Evolutionary conservation across 2,888 invertebrate species (phyloP), one percentile per base, ranked within the genome.

Genomic region (Holacanthella duospinosa): DNA sequence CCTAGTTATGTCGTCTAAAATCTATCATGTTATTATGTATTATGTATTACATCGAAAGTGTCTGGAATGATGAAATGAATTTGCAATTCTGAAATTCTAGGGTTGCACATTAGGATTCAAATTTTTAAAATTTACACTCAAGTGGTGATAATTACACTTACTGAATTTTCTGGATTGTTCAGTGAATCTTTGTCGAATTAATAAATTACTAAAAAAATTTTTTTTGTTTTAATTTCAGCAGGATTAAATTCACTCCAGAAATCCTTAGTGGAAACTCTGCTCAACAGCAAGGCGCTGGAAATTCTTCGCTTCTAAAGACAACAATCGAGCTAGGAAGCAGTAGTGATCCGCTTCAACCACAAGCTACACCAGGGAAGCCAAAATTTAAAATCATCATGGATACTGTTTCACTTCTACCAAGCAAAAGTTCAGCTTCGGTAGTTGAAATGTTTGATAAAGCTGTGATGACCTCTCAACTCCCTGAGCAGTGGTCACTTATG

Each of bases 361-460:
- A 63, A 1, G 54, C 64, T 19, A 67, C 66, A 21, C 65, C 71
- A n/a, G 66, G 61, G 2, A 64, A 64, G 29, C 59, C 61, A n/a
- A 64, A 65, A 36, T 70, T 65, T 62, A 72, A 70, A 57, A 57
- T 64, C 24, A 36, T 61, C 4, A 62, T 64, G 29, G 66, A 60
- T 43, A 61, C 66, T 12, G 19, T 65, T 26, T 56, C 64, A 29
- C 27, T 62, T 4, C 63, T 64, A 59, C 65, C 64, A 55, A 65
- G 55, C 53, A 66, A 66, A 53, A 66, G 61, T 53, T 62, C 66
- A 21, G 67, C 68, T 28, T 66, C 68, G 55, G 66, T 69, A 9
- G 72, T 72, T 56, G 72, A 72, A 67, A 72, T 70, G 69, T 72
- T 70, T 16, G 72, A 72, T 44, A 72, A 72, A 56, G 69, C 69